Percentiles rank a stretch among this genome's conserved stretches.
phyloP scores from a whole-genome alignment of 2,797 vertebrate genomes.

The Darevskia nairensis region DNA sequence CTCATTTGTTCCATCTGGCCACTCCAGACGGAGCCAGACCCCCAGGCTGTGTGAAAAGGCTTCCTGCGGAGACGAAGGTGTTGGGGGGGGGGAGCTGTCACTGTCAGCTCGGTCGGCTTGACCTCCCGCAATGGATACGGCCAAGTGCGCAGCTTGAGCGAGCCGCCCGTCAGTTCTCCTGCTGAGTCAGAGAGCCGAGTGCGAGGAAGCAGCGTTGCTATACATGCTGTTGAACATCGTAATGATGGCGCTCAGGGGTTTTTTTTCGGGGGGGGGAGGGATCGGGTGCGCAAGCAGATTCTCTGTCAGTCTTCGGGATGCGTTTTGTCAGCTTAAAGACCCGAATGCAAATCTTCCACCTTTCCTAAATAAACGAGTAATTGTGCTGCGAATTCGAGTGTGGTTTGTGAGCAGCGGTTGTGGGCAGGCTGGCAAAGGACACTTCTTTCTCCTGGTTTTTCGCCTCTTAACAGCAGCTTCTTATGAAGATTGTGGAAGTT shows the following conservation, averaged over 20 bases:
- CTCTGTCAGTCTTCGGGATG: not conserved
- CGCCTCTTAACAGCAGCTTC: not conserved
- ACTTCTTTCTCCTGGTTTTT: not conserved
- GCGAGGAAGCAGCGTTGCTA: not conserved
- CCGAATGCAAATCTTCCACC: not conserved
- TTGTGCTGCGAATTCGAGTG: not conserved
- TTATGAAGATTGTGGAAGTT: too few species aligned
- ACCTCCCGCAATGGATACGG: accelerated
- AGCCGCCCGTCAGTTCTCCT: not conserved
- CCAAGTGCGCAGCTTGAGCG: not conserved
- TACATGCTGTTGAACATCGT: not conserved
- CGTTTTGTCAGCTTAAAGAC: not conserved
- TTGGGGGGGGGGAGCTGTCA: not conserved
- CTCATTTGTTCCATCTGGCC: slow-evolving; percentile 60
- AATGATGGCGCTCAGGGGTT: not conserved
- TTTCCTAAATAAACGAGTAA: not conserved
- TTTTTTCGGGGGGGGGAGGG: not conserved
- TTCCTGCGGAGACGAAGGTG: not conserved
- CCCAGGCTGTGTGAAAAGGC: not conserved
- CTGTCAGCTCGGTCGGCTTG: accelerated
- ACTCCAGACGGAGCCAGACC: slow-evolving; percentile 33
- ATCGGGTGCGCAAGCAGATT: too few species aligned
- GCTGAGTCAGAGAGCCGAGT: not conserved
- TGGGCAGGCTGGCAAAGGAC: not conserved
- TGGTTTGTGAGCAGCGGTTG: not conserved